phyloP scores from a whole-genome alignment of 1,140 invertebrate species.

The Pseudomyrmex sp. region DNA sequence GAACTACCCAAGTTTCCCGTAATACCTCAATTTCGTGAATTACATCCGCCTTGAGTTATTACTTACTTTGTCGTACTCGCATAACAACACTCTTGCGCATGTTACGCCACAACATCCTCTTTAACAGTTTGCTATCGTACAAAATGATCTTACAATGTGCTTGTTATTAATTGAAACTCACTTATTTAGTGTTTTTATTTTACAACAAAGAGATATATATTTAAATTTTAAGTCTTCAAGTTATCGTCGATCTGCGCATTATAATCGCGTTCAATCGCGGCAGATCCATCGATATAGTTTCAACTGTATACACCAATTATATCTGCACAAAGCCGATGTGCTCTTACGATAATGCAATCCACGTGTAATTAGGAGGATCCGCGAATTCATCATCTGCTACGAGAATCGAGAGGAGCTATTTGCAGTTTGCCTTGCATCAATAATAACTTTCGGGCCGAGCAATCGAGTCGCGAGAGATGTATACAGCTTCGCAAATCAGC shows the following conservation, averaged over 20 bases:
- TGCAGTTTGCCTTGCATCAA: conserved; percentile 30
- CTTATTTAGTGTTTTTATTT: no score
- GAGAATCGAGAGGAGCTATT: conserved; percentile 32
- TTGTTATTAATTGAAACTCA: no score
- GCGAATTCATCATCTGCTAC: conserved; percentile 37
- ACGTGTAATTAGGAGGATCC: conserved; percentile 51
- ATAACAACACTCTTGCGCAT: conserved; percentile 3
- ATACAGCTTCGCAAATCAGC: conserved; percentile 18
- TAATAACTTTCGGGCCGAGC: conserved; percentile 42
- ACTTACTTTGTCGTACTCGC: conserved; percentile 15
- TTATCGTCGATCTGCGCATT: not conserved
- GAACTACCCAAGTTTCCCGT: conserved; percentile 3
- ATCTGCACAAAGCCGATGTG: not conserved
- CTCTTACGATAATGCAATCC: conserved; percentile 38
- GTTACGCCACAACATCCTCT: not conserved
- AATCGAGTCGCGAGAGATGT: conserved; percentile 11
- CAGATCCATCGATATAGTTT: conserved; percentile 11
- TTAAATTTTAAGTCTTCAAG: not conserved
- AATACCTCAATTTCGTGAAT: conserved; percentile 42
- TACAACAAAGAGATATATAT: no score
- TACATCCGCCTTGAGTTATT: conserved; percentile 27
- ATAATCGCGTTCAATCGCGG: conserved; percentile 2
- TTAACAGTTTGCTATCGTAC: not conserved
- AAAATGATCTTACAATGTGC: not conserved
- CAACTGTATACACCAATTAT: conserved; percentile 43